Conservation (phyloP, 1,140 invertebrate species). For the Zaprionus vittiger region DNA sequence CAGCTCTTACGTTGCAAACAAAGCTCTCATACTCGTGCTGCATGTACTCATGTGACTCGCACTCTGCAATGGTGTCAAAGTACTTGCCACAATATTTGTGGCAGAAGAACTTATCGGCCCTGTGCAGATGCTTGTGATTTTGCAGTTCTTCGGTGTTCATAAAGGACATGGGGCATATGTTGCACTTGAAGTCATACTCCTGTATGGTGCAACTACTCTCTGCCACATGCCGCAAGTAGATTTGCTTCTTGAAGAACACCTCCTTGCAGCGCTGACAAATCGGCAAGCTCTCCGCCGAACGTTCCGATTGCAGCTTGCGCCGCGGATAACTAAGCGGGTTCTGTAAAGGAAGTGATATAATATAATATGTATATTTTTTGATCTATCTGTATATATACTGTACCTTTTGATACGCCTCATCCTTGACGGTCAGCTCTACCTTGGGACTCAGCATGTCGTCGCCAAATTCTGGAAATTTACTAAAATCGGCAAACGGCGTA, state of each 20-base stretch:
- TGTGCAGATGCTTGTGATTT: constrained; percentile 70
- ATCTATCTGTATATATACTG: background rate
- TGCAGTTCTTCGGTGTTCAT: constrained; percentile 71
- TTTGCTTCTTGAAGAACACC: constrained; percentile 79
- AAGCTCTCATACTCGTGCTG: constrained; percentile 80
- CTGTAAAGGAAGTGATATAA: constrained; percentile 17
- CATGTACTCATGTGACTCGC: constrained; percentile 78
- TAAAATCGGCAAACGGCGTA: constrained; percentile 72
- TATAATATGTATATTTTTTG: background rate
- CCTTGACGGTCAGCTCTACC: constrained; percentile 62
- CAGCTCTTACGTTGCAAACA: constrained; percentile 72
- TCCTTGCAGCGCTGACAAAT: constrained; percentile 82
- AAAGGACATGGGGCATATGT: constrained; percentile 80
- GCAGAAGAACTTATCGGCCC: constrained; percentile 73
- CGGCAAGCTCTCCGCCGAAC: constrained; percentile 60
- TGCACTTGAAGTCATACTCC: constrained; percentile 81
- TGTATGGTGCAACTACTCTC: constrained; percentile 73
- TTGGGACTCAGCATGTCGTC: constrained; percentile 73
- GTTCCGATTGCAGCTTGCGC: constrained; percentile 72
- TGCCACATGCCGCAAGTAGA: constrained; percentile 71
- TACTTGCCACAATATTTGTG: constrained; percentile 82
- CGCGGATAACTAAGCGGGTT: constrained; percentile 69
- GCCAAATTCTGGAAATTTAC: constrained; percentile 62
- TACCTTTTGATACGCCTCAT: constrained; percentile 64
- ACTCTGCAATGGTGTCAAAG: constrained; percentile 70